These are phyloP conservation scores for Thunnus thynnus DNA, from an alignment of 2,113 vertebrate genomes.

Conservation along the genomic window DNA sequence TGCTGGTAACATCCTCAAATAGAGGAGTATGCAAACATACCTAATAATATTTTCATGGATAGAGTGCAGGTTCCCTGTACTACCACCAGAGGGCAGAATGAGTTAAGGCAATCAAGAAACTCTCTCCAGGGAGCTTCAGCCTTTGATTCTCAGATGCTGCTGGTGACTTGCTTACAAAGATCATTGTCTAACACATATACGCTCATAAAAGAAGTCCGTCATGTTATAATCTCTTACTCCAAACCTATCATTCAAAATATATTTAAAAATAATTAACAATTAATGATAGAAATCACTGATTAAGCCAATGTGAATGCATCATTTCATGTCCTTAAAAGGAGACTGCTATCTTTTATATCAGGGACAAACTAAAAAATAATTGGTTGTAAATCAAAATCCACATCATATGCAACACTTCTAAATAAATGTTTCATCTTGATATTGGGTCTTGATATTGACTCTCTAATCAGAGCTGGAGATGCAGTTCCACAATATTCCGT, in stretches of 20 bases:
- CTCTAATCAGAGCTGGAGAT: background rate
- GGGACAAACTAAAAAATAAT: background rate
- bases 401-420: background rate
- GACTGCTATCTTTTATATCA: background rate
- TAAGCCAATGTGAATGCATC: too few species aligned
- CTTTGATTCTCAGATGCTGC: rapidly evolving
- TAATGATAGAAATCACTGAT: background rate
- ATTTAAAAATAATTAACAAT: background rate
- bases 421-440: background rate
- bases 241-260: background rate
- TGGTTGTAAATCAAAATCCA: background rate
- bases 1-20: background rate
- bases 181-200: background rate
- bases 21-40: background rate
- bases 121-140: background rate
- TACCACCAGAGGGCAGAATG: slow-evolving; percentile 72
- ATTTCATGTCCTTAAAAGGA: background rate
- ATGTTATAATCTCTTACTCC: background rate
- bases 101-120: background rate
- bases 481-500: background rate
- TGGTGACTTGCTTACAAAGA: too few species aligned
- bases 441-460: background rate
- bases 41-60: background rate
- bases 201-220: too few species aligned
- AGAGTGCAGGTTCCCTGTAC: background rate